Evolutionary conservation across 2,797 vertebrate genomes (phyloP).

Genomic region (Chaetodon trifasciatus): DNA sequence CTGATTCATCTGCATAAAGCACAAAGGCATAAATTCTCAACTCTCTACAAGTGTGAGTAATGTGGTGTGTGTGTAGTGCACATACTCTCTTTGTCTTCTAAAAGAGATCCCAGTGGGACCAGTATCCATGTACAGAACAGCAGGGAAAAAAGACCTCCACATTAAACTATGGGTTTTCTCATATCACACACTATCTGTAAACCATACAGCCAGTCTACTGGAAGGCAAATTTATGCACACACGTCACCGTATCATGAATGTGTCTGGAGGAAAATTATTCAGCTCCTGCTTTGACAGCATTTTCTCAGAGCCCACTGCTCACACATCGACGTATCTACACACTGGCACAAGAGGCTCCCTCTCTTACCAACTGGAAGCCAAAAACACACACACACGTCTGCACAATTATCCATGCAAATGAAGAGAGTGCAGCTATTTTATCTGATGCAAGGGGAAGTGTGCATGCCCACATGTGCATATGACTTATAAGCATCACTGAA

Average conservation of each 20-base stretch:
- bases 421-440: slow-evolving; percentile 54
- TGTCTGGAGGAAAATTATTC: slow-evolving; percentile 71
- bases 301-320: slow-evolving; percentile 59
- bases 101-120: slow-evolving; percentile 47
- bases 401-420: slow-evolving; percentile 60
- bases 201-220: slow-evolving; percentile 54
- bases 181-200: slow-evolving; percentile 55
- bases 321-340: slow-evolving; percentile 52
- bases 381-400: slow-evolving; percentile 26
- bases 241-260: slow-evolving; percentile 60
- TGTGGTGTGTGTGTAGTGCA: neutral
- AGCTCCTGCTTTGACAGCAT: slow-evolving; percentile 74
- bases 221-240: slow-evolving; percentile 62
- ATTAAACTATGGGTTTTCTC: slow-evolving; percentile 46
- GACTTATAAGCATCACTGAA: slow-evolving; percentile 26
- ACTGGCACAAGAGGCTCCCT: slow-evolving; percentile 48
- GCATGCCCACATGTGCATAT: slow-evolving; percentile 9
- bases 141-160: slow-evolving; percentile 4
- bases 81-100: slow-evolving; percentile 19
- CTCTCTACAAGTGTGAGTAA: slow-evolving; percentile 23
- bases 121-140: slow-evolving; percentile 38
- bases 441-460: slow-evolving; percentile 44
- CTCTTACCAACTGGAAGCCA: slow-evolving; percentile 16
- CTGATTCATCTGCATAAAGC: slow-evolving; percentile 36
- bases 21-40: slow-evolving; percentile 24